These are phyloP conservation scores for Drosophila leontia DNA, from an alignment of 1,140 invertebrate species.

Conservation along the genomic window DNA sequence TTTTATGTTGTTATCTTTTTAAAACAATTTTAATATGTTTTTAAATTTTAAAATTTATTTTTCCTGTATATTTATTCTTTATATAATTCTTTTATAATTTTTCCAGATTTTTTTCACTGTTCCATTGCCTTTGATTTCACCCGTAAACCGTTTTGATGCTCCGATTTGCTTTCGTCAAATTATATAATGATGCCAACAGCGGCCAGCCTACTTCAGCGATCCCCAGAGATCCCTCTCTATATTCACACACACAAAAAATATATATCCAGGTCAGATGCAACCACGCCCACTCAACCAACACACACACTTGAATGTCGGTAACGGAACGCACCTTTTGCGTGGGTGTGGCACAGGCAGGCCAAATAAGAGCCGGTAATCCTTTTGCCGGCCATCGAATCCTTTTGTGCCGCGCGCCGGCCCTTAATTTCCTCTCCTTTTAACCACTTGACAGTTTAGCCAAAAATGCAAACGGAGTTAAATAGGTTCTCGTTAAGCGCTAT, in stretches of 20 bases:
- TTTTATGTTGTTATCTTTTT: not conserved
- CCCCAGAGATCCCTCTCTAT: slow-evolving; percentile 10
- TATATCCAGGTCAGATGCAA: slow-evolving; percentile 35
- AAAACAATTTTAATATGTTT: not conserved
- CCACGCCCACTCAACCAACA: slow-evolving; percentile 41
- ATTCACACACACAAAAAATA: not conserved
- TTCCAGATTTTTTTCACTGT: slow-evolving; percentile 14
- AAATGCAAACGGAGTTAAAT: slow-evolving; percentile 80
- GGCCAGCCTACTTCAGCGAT: slow-evolving; percentile 54
- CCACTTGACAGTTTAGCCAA: slow-evolving; percentile 81
- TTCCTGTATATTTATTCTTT: not conserved
- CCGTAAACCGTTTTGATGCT: slow-evolving; percentile 33
- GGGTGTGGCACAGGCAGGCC: slow-evolving; percentile 67
- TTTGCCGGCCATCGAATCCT: slow-evolving; percentile 45
- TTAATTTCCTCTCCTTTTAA: slow-evolving; percentile 20
- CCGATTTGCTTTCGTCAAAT: slow-evolving; percentile 70
- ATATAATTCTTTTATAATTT: not conserved
- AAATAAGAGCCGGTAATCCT: slow-evolving; percentile 75
- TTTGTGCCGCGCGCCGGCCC: slow-evolving; percentile 35
- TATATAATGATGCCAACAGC: slow-evolving; percentile 75
- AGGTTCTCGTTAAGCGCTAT: slow-evolving; percentile 77
- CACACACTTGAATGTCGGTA: slow-evolving; percentile 1
- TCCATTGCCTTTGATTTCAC: slow-evolving; percentile 34
- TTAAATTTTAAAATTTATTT: not conserved
- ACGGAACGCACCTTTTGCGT: slow-evolving; percentile 55